Evolutionary conservation across 1,140 invertebrate genomes (phyloP).

Genomic region (Protaetia brevitarsis): DNA sequence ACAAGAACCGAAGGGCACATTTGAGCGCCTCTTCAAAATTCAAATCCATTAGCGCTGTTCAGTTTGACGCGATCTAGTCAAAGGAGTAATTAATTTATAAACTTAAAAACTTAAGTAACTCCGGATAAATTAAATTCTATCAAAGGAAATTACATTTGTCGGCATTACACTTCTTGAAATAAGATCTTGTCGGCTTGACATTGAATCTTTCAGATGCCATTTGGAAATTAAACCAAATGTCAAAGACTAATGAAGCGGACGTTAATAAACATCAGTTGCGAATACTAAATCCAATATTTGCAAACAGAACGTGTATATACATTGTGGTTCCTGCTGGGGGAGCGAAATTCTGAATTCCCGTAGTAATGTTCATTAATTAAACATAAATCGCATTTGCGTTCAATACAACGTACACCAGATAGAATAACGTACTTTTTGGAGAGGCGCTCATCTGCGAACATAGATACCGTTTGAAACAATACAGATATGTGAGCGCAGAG

Average conservation of each 20-base stretch:
- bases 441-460: not conserved
- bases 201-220: too few species aligned
- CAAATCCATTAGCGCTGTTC: conserved; percentile 3
- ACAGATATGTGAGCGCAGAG: not conserved
- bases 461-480: not conserved
- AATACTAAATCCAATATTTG: too few species aligned
- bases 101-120: not conserved
- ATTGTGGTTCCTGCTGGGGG: too few species aligned
- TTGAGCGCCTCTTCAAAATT: not conserved
- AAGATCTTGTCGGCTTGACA: too few species aligned
- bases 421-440: not conserved
- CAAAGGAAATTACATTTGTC: not conserved
- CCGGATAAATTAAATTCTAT: not conserved
- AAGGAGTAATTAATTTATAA: not conserved
- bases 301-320: too few species aligned
- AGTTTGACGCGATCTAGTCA: not conserved
- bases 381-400: not conserved
- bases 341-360: too few species aligned
- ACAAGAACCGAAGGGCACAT: not conserved
- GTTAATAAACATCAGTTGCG: too few species aligned
- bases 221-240: too few species aligned
- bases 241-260: too few species aligned
- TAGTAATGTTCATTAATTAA: not conserved
- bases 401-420: not conserved
- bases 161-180: not conserved